phyloP scores from a whole-genome alignment of 2,888 invertebrate genomes.

The Ommatoiulus sabulosus region DNA sequence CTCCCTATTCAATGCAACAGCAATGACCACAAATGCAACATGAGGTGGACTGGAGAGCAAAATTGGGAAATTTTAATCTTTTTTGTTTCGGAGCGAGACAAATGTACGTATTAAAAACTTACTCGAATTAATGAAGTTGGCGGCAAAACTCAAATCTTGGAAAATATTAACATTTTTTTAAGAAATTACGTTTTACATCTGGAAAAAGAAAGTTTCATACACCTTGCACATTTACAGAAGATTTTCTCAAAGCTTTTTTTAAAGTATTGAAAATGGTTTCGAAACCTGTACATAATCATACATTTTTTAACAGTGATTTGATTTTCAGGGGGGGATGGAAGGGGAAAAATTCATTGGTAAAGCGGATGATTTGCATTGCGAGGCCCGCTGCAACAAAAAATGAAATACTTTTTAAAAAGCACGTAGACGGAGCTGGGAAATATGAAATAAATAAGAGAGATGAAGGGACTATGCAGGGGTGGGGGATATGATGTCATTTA shows the following conservation, averaged over 20 bases:
- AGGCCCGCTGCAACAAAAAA: conserved; percentile 18
- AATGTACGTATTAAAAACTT: conserved; percentile 24
- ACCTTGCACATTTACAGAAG: conserved; percentile 37
- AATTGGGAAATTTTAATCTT: background rate
- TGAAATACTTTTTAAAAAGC: conserved; percentile 29
- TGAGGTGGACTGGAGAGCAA: conserved; percentile 2
- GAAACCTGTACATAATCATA: conserved; percentile 47
- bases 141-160: conserved; percentile 7
- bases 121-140: conserved; percentile 12
- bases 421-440: background rate
- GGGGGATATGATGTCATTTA: conserved; percentile 39
- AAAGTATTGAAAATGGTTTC: conserved; percentile 25
- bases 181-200: conserved; percentile 37
- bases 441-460: conserved; percentile 47
- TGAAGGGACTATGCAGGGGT: conserved; percentile 29
- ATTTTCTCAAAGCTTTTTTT: background rate
- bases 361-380: conserved; percentile 37
- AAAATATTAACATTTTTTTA: conserved; percentile 29
- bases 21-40: conserved; percentile 48
- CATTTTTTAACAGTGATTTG: background rate
- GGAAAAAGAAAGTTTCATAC: conserved; percentile 8
- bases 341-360: background rate
- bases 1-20: conserved; percentile 21
- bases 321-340: background rate
- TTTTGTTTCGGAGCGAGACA: background rate